Conservation (phyloP, 2,797 vertebrate genomes). For the Sylvilagus floridanus region DNA sequence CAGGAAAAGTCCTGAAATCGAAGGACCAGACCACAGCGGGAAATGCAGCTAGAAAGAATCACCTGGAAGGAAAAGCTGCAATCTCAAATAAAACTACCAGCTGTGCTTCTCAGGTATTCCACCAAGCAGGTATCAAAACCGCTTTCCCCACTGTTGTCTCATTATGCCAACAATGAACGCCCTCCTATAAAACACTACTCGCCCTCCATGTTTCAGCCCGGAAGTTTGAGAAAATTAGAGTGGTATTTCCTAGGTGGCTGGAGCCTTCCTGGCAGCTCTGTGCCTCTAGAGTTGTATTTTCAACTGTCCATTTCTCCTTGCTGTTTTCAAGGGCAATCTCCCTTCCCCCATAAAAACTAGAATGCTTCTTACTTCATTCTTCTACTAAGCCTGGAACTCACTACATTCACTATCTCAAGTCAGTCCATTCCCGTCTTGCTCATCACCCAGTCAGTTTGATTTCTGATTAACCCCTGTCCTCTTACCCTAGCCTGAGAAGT, state of each 20-base stretch:
- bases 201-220: neutral
- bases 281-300: constrained; percentile 1
- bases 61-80: constrained; percentile 97
- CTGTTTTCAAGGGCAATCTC: neutral
- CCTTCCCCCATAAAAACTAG: neutral
- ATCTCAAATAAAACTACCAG: constrained; percentile 96
- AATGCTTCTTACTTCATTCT: neutral
- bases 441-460: neutral
- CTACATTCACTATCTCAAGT: neutral
- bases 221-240: constrained; percentile 54
- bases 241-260: neutral
- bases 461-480: neutral
- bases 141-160: constrained; percentile 80
- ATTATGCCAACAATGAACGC: neutral
- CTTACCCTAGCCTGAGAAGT: neutral
- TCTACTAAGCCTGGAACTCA: neutral
- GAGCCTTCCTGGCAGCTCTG: neutral
- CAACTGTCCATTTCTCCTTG: neutral
- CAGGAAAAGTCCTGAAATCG: constrained; percentile 96
- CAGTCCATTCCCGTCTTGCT: constrained; percentile 4
- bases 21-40: constrained; percentile 99
- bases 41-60: constrained; percentile 95
- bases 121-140: constrained; percentile 95
- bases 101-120: constrained; percentile 94
- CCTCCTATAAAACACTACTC: neutral